phyloP scores from a whole-genome alignment of 2,888 invertebrate genomes.

The Lasioglossum leucozonium region DNA sequence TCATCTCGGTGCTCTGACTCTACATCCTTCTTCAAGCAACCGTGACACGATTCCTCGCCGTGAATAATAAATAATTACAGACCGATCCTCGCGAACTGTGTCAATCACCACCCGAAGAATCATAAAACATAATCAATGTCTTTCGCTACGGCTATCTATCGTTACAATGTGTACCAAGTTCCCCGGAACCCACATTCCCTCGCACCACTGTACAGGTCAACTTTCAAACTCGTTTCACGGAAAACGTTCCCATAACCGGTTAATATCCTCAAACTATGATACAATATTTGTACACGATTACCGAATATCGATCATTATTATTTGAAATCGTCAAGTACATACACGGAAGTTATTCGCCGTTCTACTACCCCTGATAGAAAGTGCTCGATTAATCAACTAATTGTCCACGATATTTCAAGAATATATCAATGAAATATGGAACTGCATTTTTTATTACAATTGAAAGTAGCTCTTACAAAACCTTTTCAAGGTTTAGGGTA shows the following conservation, averaged over 20 bases:
- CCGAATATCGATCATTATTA: conserved; percentile 6
- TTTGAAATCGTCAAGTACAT: conserved; percentile 11
- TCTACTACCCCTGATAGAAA: conserved; percentile 1
- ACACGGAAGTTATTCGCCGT: conserved; percentile 14
- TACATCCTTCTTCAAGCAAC: neutral
- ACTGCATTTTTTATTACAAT: neutral
- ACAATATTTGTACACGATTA: conserved; percentile 31
- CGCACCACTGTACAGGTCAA: conserved; percentile 39
- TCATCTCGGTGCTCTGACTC: neutral
- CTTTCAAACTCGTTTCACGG: conserved; percentile 18
- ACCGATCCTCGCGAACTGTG: conserved; percentile 5
- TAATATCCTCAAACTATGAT: conserved; percentile 45
- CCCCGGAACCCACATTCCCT: conserved; percentile 25
- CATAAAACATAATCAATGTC: neutral
- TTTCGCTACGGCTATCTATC: neutral
- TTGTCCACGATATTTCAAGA: neutral
- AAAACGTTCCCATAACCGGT: conserved; percentile 44
- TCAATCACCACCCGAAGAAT: conserved; percentile 6
- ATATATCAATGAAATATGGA: too few relatives aligned
- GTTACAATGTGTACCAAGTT: neutral
- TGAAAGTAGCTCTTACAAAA: neutral
- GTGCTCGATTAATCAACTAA: neutral
- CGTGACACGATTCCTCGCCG: neutral
- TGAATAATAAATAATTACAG: conserved; percentile 14
- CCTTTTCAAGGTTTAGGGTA: neutral